Evolutionary conservation across 2,888 invertebrate genomes (phyloP).

Genomic region (Amorpha juglandis): DNA sequence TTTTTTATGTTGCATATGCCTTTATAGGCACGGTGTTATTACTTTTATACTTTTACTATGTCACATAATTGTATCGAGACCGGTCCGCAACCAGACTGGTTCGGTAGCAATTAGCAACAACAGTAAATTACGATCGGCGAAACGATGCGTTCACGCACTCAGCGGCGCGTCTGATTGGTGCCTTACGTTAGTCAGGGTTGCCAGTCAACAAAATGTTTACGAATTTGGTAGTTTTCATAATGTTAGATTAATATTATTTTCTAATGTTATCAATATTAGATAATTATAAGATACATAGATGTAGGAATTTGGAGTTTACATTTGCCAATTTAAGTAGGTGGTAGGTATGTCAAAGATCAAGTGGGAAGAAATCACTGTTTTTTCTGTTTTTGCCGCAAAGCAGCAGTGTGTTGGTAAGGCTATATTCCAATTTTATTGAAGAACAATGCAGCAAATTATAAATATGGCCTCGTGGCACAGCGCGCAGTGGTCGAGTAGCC

Average conservation of each 20-base stretch:
- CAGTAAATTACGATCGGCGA: conserved; percentile 72
- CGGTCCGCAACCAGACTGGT: conserved; percentile 57
- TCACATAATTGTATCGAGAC: conserved; percentile 71
- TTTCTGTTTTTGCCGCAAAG: too few species aligned
- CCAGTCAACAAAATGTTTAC: conserved; percentile 19
- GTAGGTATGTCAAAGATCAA: too few species aligned
- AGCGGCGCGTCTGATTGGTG: conserved; percentile 60
- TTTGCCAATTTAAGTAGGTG: too few species aligned
- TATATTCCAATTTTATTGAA: too few species aligned
- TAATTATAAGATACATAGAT: too few species aligned
- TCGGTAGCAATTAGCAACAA: conserved; percentile 62
- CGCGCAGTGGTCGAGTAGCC: too few species aligned
- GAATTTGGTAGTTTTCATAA: neutral
- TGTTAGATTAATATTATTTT: neutral
- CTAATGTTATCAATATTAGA: too few species aligned
- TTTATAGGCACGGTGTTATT: conserved; percentile 6
- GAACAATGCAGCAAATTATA: too few species aligned
- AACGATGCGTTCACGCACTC: conserved; percentile 62
- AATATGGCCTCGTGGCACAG: too few species aligned
- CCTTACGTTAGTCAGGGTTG: conserved; percentile 55
- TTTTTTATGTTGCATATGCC: neutral
- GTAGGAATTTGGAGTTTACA: neutral
- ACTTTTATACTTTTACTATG: conserved; percentile 66
- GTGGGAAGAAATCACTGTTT: too few species aligned
- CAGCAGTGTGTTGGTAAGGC: too few species aligned